These are phyloP conservation scores for Microctenopoma steveboyesi DNA, from an alignment of 2,797 vertebrate species.

Conservation along the genomic window DNA sequence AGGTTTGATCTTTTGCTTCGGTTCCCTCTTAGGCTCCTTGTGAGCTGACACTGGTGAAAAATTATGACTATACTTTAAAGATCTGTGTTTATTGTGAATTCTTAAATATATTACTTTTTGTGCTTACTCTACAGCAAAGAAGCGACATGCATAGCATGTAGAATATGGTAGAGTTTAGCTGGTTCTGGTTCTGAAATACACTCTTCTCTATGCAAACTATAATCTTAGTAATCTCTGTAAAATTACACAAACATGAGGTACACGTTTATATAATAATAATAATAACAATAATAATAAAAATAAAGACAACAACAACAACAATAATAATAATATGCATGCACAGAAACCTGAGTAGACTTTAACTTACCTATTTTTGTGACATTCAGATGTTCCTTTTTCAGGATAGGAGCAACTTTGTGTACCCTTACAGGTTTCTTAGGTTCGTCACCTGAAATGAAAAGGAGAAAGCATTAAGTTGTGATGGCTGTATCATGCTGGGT, in stretches of 20 bases:
- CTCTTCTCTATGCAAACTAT: no score
- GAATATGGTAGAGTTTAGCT: no score
- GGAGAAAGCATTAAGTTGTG: background rate
- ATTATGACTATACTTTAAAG: conserved; percentile 1
- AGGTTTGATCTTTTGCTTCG: conserved; percentile 46
- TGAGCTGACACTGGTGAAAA: conserved; percentile 28
- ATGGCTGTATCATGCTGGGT: background rate
- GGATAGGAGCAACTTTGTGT: conserved; percentile 21
- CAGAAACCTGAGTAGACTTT: background rate
- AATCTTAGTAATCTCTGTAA: no score
- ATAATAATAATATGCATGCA: no score
- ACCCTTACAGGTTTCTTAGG: conserved; percentile 28
- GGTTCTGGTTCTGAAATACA: no score
- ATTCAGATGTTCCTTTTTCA: conserved; percentile 52
- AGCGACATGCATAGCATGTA: background rate
- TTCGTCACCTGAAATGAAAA: conserved; percentile 39
- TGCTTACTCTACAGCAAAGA: background rate
- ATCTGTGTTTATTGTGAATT: background rate
- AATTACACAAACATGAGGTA: no score
- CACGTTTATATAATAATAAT: no score
- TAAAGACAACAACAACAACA: no score
- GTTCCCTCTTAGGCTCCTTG: conserved; percentile 46
- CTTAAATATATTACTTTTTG: background rate
- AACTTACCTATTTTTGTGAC: conserved; percentile 51
- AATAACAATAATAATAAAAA: no score